Conservation (phyloP, 2,797 vertebrate species). For the Caiman crocodilus region DNA sequence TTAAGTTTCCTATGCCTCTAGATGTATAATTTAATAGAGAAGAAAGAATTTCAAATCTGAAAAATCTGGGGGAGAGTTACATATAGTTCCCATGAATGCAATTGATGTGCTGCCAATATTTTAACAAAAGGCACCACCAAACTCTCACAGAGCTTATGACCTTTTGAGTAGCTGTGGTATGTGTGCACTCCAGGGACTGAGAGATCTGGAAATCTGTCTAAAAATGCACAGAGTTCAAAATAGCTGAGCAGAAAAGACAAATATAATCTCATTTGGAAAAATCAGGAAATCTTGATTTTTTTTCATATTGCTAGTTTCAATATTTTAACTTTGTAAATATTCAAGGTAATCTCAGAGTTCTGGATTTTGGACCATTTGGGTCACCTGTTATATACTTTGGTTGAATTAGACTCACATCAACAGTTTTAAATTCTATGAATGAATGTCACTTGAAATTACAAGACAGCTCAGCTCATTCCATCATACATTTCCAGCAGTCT, state of each 20-base stretch:
- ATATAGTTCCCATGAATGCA: too few species aligned
- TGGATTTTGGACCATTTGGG: neutral
- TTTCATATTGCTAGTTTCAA: neutral
- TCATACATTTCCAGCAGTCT: neutral
- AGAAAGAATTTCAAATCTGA: too few species aligned
- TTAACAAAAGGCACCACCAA: too few species aligned
- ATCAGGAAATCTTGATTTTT: too few species aligned
- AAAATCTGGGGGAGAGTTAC: too few species aligned
- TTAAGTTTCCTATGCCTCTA: too few species aligned
- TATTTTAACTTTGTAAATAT: neutral
- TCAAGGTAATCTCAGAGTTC: neutral
- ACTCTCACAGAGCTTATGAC: neutral
- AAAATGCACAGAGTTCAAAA: neutral
- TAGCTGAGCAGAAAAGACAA: neutral
- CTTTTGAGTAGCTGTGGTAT: neutral
- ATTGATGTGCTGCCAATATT: too few species aligned
- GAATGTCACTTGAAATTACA: neutral
- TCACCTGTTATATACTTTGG: neutral
- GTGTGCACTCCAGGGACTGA: neutral
- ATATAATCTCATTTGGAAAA: too few species aligned
- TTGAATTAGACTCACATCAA: neutral
- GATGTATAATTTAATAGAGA: too few species aligned
- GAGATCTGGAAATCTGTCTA: neutral
- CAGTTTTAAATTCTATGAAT: neutral
- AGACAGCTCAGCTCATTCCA: neutral